Evolutionary conservation across 2,113 vertebrate genomes (phyloP), one percentile per base, ranked within the genome.

Genomic region (Limnothrissa miodon): DNA sequence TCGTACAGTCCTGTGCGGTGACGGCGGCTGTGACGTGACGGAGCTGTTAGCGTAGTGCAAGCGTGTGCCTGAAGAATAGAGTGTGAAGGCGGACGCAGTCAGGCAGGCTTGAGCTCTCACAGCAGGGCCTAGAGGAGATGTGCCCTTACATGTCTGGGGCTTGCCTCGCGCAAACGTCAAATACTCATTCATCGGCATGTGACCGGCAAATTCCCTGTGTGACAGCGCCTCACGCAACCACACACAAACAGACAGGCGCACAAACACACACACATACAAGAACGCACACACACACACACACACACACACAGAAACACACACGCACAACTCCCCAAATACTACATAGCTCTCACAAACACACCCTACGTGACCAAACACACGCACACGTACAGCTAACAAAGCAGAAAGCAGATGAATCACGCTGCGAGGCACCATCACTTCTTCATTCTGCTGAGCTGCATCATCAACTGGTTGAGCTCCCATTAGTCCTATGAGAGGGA

Each of bases 101-200:
- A 39, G 66, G 36, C 66, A 15, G 25, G 29, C 66, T 74, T 36
- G 1, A 74, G 66, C 4, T 36, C 66, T 74, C 23, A n/a, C n/a
- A 5, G 80, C 82, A 83, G 78, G 83, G 88, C 86, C 84, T 86
- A 74, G 3, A 81, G 82, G 83, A 85, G 85, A 91, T 89, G 90
- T 91, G 93, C 85, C 90, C 78, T 0, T 6, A 88, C 93, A 86
- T 91, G 93, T 92, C 86, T 83, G 33, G 19, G 66, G 33, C 79
- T 83, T 74, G 78, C 56, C 29, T 78, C 15, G 5, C 81, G 17
- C 85, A 80, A 84, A 82, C 86, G 80, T 82, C 80, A 79, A 89
- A 92, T 92, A 91, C 90, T 93, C 91, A 92, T 86, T 88, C 62
- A 45, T 46, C 87, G 85, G 86, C 93, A 93, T 91, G 92, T 92